These are phyloP conservation scores for Montipora cactus DNA, from an alignment of 64 coral and sea anemone species.

Conservation along the genomic window DNA sequence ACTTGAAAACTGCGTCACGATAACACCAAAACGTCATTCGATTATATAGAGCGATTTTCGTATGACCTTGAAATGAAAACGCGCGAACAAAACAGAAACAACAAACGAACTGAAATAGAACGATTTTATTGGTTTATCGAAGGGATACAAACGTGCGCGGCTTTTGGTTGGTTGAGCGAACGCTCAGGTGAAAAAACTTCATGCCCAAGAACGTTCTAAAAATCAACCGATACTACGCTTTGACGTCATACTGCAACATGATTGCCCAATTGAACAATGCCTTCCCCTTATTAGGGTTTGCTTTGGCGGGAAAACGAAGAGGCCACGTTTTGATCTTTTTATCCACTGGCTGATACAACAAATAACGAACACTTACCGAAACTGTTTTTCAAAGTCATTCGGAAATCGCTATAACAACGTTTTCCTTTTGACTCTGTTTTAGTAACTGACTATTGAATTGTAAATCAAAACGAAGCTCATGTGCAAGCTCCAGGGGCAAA, in stretches of 20 bases:
- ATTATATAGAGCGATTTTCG: background rate
- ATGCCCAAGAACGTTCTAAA: background rate
- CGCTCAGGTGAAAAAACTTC: background rate
- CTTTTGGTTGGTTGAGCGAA: too few species aligned
- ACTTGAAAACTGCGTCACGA: background rate
- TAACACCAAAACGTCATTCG: background rate
- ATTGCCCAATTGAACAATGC: background rate
- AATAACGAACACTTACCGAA: background rate
- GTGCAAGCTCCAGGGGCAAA: conserved; percentile 7
- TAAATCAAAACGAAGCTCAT: too few species aligned
- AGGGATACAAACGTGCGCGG: too few species aligned
- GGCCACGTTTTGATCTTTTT: too few species aligned
- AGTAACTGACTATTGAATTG: too few species aligned
- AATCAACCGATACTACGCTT: conserved; percentile 6
- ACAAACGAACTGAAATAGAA: too few species aligned
- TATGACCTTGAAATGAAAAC: background rate
- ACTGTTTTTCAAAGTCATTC: background rate
- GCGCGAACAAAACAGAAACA: background rate
- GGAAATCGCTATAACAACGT: background rate
- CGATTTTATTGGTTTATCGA: too few species aligned
- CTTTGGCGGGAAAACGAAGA: too few species aligned
- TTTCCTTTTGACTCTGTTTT: too few species aligned
- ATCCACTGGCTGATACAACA: too few species aligned
- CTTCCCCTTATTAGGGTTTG: too few species aligned
- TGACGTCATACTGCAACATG: background rate